Percentiles rank a stretch among this genome's conserved stretches.
phyloP scores from a whole-genome alignment of 2,888 invertebrate genomes.

The Actias luna region DNA sequence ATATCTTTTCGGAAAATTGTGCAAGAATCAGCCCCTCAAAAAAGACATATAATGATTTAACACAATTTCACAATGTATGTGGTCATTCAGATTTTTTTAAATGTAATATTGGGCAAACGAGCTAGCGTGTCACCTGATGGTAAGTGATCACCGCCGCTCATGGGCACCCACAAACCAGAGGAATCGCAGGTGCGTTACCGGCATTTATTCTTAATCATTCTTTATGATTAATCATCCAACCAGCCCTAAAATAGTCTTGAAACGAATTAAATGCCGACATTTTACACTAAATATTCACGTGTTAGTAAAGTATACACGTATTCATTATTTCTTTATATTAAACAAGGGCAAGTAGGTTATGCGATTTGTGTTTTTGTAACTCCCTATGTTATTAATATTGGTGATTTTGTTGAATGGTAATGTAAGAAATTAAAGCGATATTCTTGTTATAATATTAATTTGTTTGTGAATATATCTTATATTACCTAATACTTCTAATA shows the following conservation, averaged over 20 bases:
- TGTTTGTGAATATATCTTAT: too few relatives aligned
- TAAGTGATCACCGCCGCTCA: too few relatives aligned
- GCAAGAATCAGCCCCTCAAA: slow-evolving; percentile 22
- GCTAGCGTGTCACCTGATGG: too few relatives aligned
- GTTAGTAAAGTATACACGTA: slow-evolving; percentile 4
- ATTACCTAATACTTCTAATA: too few relatives aligned
- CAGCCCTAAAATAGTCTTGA: slow-evolving; percentile 30
- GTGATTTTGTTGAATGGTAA: background rate
- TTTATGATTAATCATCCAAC: slow-evolving; percentile 47
- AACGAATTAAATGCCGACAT: slow-evolving; percentile 22
- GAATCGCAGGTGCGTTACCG: too few relatives aligned
- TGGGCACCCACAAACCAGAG: too few relatives aligned
- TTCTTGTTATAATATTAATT: too few relatives aligned
- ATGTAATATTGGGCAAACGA: too few relatives aligned
- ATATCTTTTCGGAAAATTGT: slow-evolving; percentile 12
- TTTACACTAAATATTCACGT: slow-evolving; percentile 16
- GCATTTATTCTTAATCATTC: too few relatives aligned
- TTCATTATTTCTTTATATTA: background rate
- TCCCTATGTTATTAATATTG: background rate
- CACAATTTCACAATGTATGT: slow-evolving; percentile 41
- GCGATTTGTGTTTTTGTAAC: background rate
- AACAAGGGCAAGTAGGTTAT: background rate
- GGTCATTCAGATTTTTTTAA: slow-evolving; percentile 54
- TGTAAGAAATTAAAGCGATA: too few relatives aligned
- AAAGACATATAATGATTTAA: slow-evolving; percentile 48